Evolutionary conservation across 1,140 invertebrate species (phyloP), one percentile per base, ranked within the genome.

Genomic region (Ectropis grisescens): DNA sequence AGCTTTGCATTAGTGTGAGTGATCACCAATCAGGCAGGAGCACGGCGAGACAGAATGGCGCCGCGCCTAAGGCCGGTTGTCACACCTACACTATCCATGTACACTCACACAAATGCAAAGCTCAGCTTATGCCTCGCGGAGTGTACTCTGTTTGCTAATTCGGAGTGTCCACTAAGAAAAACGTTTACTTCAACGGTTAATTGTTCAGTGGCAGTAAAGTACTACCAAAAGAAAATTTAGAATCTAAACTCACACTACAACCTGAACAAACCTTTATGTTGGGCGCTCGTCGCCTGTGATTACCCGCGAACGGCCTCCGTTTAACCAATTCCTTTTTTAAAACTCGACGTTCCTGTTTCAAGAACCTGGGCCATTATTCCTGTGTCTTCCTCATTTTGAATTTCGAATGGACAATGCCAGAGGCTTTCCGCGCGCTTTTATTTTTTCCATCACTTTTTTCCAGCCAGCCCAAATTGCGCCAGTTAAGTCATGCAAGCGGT

Each of bases 301-400:
- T 80, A 76, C 70, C 54, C 58, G 68, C 58, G 48, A 75, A 75
- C 64, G 70, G 75, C 62, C 67, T 60, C 75, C 60, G 61, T 72
- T 71, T 70, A 80, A 76, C 44, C 55, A 59, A 70, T 66, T 71
- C 66, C 67, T 67, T 76, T 80, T 79, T 72, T 62, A 72, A 74
- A 74, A 69, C 57, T 62, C 45, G 58, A 64, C 69, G 65, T 68
- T 76, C 65, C 67, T 72, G 67, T 74, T 72, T 74, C 54, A 53
- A 72, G 51, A 76, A 70, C 60, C 58, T 55, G 61, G 54, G 44
- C 67, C 71, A 69, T 72, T 76, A 74, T 67, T 72, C 58, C 62
- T 58, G 56, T 54, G 57, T 65, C 65, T 76, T 71, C 68, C 71
- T 75, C 61, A 57, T 76, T 76, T 76, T 70, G 53, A 65, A 72